A percentile compares a stretch with the other conserved stretches of the same genome.
Conservation (phyloP, 2,113 vertebrate genomes). For the Pteropus alecto region DNA sequence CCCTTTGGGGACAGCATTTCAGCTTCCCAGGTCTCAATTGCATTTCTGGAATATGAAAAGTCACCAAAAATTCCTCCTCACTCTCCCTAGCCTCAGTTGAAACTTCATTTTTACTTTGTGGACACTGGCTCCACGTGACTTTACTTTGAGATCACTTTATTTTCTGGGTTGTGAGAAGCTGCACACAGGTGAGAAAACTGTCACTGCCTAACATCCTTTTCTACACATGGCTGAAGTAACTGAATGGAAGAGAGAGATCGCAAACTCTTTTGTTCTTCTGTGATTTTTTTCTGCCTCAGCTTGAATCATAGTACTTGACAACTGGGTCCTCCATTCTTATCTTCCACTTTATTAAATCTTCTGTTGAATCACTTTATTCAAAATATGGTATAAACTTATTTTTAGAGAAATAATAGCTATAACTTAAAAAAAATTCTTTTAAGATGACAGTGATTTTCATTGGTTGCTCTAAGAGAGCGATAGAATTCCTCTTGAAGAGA, state of each 20-base stretch:
- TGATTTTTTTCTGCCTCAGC: neutral
- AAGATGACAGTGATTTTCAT: neutral
- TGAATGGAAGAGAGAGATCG: neutral
- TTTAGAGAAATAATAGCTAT: conserved; percentile 22
- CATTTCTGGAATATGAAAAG: neutral
- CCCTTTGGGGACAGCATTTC: neutral
- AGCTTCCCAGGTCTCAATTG: neutral
- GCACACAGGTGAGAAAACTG: neutral
- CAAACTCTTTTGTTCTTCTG: neutral
- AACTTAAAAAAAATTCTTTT: neutral
- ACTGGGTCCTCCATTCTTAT: neutral
- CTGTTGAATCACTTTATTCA: conserved; percentile 7
- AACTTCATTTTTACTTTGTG: neutral
- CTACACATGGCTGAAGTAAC: neutral
- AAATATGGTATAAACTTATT: neutral
- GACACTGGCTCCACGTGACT: neutral
- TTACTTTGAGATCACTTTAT: neutral
- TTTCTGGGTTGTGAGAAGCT: neutral
- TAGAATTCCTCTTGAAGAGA: conserved; percentile 20
- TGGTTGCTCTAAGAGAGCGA: neutral
- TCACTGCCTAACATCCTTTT: neutral
- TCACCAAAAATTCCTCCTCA: neutral
- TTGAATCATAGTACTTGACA: neutral
- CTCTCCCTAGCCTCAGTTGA: neutral
- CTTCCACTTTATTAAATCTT: neutral